Conservation (phyloP, 2,888 invertebrate genomes). For the Leuctra nigra region DNA sequence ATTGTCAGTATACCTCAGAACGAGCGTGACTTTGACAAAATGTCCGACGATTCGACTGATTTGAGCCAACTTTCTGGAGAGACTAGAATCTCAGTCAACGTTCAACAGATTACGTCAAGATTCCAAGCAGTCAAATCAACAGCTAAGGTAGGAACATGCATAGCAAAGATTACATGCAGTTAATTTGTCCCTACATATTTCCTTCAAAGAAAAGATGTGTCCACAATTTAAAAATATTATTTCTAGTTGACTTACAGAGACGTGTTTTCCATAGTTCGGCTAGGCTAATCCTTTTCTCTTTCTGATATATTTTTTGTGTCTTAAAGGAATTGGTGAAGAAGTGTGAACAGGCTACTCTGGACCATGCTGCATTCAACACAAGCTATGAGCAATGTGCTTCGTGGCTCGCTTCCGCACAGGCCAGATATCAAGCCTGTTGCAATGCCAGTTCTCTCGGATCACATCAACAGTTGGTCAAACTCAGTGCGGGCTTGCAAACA, state of each 20-base stretch:
- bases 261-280: too few relatives aligned
- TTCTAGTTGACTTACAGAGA: too few relatives aligned
- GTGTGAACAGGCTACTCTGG: constrained; percentile 79
- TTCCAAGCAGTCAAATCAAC: constrained; percentile 87
- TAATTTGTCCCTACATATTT: too few relatives aligned
- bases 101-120: constrained; percentile 83
- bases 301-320: constrained; percentile 26
- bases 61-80: constrained; percentile 75
- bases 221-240: too few relatives aligned
- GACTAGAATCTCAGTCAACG: constrained; percentile 76
- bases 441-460: constrained; percentile 47
- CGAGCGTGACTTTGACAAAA: constrained; percentile 79
- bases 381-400: constrained; percentile 79
- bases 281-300: too few relatives aligned
- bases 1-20: constrained; percentile 72
- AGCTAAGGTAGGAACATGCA: constrained; percentile 56
- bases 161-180: background rate
- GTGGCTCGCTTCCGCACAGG: constrained; percentile 70
- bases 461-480: constrained; percentile 61
- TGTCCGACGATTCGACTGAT: constrained; percentile 79
- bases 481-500: constrained; percentile 64
- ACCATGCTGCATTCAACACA: constrained; percentile 71
- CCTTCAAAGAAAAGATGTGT: too few relatives aligned
- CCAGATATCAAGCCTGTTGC: constrained; percentile 60
- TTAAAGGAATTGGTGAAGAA: constrained; percentile 76